phyloP scores from a whole-genome alignment of 2,113 vertebrate species.

The Cavia porcellus region DNA sequence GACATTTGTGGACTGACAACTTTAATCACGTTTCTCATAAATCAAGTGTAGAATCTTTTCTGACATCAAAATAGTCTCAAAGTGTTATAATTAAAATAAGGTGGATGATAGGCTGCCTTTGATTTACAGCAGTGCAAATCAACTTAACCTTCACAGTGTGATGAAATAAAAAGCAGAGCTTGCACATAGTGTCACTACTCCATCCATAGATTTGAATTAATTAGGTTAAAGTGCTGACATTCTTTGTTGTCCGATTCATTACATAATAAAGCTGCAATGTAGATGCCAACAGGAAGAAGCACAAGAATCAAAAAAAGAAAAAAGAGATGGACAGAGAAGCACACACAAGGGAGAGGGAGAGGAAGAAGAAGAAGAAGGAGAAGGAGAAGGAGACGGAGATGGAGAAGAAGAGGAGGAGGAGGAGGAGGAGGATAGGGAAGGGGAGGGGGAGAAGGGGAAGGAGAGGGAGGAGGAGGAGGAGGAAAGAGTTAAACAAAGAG shows the following conservation, averaged over 20 bases:
- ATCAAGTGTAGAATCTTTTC: slow-evolving; percentile 70
- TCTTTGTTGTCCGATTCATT: slow-evolving; percentile 49
- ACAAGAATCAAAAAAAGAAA: neutral
- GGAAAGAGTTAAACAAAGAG: no score
- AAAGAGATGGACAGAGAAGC: neutral
- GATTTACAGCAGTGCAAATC: slow-evolving; percentile 73
- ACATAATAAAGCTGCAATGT: neutral
- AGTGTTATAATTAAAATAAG: slow-evolving; percentile 85
- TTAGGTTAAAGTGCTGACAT: slow-evolving; percentile 79
- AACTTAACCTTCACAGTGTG: slow-evolving; percentile 77
- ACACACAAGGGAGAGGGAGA: neutral
- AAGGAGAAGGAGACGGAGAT: neutral
- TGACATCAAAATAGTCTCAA: slow-evolving; percentile 81
- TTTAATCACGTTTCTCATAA: slow-evolving; percentile 81
- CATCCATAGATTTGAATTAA: slow-evolving; percentile 77
- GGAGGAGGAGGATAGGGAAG: no score
- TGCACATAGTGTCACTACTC: slow-evolving; percentile 18
- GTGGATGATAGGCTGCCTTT: slow-evolving; percentile 71
- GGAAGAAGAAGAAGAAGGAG: neutral
- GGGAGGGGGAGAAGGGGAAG: neutral
- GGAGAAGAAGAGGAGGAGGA: no score
- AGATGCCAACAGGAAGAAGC: neutral
- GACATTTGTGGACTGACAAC: slow-evolving; percentile 78
- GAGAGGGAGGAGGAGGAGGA: no score
- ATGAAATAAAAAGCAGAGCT: slow-evolving; percentile 76